These are phyloP conservation scores for Nasonia giraulti DNA, from an alignment of 1,140 invertebrate genomes.

Conservation along the genomic window DNA sequence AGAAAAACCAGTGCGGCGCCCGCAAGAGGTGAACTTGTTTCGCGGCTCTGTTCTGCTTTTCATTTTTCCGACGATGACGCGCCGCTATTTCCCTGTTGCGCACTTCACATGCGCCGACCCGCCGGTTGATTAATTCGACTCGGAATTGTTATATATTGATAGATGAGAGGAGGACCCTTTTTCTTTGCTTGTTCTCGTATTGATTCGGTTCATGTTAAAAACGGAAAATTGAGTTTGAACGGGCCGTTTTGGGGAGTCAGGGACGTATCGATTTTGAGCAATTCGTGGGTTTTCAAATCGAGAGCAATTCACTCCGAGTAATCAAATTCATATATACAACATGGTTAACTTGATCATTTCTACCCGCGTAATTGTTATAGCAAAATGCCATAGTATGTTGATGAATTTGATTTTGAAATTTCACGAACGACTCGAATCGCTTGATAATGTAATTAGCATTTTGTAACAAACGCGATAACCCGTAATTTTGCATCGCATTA, in stretches of 20 bases:
- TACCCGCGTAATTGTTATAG: not conserved
- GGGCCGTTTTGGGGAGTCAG: no score
- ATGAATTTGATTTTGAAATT: not conserved
- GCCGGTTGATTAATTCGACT: conserved; percentile 5
- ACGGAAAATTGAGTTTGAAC: no score
- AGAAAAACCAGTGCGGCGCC: no score
- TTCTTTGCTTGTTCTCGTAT: no score
- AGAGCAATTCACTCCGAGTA: not conserved
- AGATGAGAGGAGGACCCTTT: not conserved
- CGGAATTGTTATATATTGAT: conserved; percentile 34
- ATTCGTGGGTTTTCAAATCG: no score
- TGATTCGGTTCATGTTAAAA: no score
- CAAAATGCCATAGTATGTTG: not conserved
- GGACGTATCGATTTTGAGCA: no score
- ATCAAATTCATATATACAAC: not conserved
- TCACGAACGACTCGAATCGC: no score
- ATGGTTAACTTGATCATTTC: not conserved
- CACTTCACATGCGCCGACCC: not conserved
- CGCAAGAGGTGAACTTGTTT: conserved; percentile 3
- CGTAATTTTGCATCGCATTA: no score
- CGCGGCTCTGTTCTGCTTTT: not conserved
- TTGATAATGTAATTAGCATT: no score
- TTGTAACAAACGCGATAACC: no score
- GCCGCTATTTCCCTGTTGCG: not conserved
- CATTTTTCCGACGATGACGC: conserved; percentile 23